Conservation (phyloP, 2,113 vertebrate genomes). For the Orientallactaga bullata region DNA sequence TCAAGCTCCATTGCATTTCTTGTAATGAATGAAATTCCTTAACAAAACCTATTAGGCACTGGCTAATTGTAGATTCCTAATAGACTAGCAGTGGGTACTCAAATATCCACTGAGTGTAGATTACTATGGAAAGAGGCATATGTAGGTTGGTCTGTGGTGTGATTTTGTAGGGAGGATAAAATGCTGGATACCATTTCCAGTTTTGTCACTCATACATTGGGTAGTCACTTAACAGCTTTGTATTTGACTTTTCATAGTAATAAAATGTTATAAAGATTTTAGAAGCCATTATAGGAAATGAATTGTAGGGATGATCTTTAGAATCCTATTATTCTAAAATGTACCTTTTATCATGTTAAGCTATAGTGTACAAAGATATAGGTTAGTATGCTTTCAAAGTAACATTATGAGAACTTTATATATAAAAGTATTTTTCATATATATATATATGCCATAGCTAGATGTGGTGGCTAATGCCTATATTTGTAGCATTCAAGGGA, state of each 20-base stretch:
- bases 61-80: not conserved
- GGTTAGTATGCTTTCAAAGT: not conserved
- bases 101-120: not conserved
- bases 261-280: slow-evolving; percentile 65
- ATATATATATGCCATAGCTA: not conserved
- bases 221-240: slow-evolving; percentile 13
- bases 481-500: not conserved
- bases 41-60: not conserved
- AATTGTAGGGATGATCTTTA: slow-evolving; percentile 51
- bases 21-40: slow-evolving; percentile 27
- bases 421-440: not conserved
- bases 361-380: not conserved
- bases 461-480: not conserved
- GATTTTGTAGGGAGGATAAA: slow-evolving; percentile 40
- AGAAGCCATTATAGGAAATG: slow-evolving; percentile 58
- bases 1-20: not conserved
- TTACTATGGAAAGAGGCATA: not conserved
- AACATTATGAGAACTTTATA: not conserved
- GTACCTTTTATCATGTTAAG: slow-evolving; percentile 6
- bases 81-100: not conserved
- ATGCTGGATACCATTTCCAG: slow-evolving; percentile 44
- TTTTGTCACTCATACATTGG: not conserved
- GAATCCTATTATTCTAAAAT: slow-evolving; percentile 45
- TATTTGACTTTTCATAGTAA: slow-evolving; percentile 60
- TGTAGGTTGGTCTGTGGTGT: slow-evolving; percentile 7